Evolutionary conservation across 2,113 vertebrate genomes (phyloP).

Genomic region (Alces alces): DNA sequence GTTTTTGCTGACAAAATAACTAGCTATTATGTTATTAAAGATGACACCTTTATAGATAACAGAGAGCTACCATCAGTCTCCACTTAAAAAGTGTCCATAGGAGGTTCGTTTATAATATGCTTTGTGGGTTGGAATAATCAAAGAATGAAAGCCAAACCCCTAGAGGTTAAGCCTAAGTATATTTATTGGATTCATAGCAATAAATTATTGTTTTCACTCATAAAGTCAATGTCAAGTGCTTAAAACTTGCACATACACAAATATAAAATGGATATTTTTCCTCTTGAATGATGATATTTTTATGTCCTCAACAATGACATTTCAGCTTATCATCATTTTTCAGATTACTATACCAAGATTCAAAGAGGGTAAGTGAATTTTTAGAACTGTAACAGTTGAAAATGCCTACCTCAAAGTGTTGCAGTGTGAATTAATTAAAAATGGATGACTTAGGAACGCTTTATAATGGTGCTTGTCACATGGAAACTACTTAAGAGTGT

Average conservation of each 20-base stretch:
- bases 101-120: not conserved
- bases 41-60: not conserved
- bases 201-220: not conserved
- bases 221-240: not conserved
- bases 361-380: not conserved
- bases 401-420: not conserved
- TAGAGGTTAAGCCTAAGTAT: not conserved
- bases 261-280: not conserved
- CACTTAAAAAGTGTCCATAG: not conserved
- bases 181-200: not conserved
- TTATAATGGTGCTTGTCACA: not conserved
- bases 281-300: not conserved
- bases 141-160: not conserved
- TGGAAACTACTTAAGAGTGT: not conserved
- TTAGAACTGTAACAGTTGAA: not conserved
- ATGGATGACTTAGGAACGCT: not conserved
- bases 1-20: not conserved
- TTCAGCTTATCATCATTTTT: not conserved
- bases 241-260: not conserved
- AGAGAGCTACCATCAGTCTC: not conserved
- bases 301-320: not conserved
- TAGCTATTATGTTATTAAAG: not conserved
- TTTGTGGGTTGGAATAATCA: not conserved
- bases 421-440: not conserved
- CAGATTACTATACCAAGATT: not conserved